Evolutionary conservation across 2,888 invertebrate genomes (phyloP), one percentile per base, ranked within the genome.

Genomic region (Leptopilina myrica): DNA sequence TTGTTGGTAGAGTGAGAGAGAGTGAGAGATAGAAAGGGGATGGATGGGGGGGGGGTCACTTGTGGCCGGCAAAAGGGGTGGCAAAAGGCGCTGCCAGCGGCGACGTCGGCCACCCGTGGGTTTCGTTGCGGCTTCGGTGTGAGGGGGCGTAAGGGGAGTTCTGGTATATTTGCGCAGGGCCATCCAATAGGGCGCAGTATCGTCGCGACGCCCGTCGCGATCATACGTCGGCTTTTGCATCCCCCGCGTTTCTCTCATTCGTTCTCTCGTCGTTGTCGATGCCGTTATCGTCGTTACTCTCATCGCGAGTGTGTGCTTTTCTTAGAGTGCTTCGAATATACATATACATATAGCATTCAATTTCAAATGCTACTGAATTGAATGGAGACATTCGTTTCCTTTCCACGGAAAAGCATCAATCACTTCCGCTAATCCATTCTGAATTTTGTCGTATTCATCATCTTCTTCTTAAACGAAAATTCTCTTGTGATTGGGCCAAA

Each of bases 101-200:
- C 76, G 83, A 80, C 76, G 79, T 64, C 78, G 14, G 15, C 69
- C 66, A 66, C 75, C 46, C 65, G 33, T 15, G 11, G 43, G 53
- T 56, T 73, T 56, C 73, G 4, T 8, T 73, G 77, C 62, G 78
- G 79, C 69, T 62, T 79, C 76, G 77, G 77, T 79, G 82, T 76
- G 82, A 76, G 80, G 84, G 49, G 11, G 8, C 78, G 88, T 89
- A 88, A 90, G 90, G 91, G 90, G 86, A 90, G 90, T 89, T 87
- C 87, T 87, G 89, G 90, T 91, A 91, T 91, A 91, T 91, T 91
- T 91, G 91, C 89, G 91, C 91, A 91, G 89, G 90, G 90, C 89
- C 86, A 89, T 86, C 90, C 90, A 90, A 89, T 91, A 90, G 90
- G 91, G 91, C 91, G 91, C 91, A 91, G 91, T 91, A 91, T 91